phyloP scores from a whole-genome alignment of 2,113 vertebrate genomes.

The Hemiprocne comata region DNA sequence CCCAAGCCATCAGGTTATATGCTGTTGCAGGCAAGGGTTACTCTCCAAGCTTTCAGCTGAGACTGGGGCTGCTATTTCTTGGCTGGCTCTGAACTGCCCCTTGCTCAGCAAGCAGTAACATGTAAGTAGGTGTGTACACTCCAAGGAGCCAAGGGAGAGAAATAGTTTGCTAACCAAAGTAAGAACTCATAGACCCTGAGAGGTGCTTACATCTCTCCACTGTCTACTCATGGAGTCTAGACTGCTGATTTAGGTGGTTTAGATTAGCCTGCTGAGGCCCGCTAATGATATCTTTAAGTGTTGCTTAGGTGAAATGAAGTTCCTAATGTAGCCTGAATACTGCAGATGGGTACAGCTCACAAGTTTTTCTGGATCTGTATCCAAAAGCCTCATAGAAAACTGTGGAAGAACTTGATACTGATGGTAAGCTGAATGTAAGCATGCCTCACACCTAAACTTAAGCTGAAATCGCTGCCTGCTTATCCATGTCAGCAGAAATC shows the following conservation, averaged over 20 bases:
- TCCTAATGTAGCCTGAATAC: conserved; percentile 4
- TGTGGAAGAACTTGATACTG: background rate
- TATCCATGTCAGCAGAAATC: background rate
- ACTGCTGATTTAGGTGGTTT: conserved; percentile 43
- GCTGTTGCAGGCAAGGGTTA: background rate
- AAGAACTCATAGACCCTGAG: background rate
- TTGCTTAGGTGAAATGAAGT: background rate
- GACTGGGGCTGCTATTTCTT: background rate
- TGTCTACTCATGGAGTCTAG: background rate
- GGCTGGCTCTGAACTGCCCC: background rate
- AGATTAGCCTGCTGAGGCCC: background rate
- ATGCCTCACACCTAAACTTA: background rate
- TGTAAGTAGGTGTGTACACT: background rate
- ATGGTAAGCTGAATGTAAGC: background rate
- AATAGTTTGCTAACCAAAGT: conserved; percentile 7
- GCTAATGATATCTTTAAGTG: background rate
- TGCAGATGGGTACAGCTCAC: background rate
- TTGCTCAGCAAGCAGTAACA: background rate
- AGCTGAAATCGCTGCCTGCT: background rate
- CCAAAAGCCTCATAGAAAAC: conserved; percentile 21
- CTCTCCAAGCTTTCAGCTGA: background rate
- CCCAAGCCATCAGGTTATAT: background rate
- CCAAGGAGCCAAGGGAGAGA: background rate
- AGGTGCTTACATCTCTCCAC: background rate
- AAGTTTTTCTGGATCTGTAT: background rate